Percentiles rank a stretch among this genome's conserved stretches.
These are phyloP conservation scores for Schizopygopsis pylzovi DNA, from an alignment of 2,797 vertebrate species.

Conservation along the genomic window DNA sequence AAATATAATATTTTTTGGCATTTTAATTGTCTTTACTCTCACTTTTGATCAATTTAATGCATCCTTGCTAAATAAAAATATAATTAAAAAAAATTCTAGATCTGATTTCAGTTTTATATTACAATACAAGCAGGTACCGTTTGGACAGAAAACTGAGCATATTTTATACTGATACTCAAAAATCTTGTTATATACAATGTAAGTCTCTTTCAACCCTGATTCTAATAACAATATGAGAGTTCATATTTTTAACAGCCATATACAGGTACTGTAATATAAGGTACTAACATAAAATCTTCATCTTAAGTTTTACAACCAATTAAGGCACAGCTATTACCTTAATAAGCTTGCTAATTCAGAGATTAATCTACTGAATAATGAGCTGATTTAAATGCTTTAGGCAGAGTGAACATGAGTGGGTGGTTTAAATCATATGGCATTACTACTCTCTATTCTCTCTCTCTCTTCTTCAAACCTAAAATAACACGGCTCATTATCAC, in stretches of 20 bases:
- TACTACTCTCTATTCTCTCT: slow-evolving; percentile 15
- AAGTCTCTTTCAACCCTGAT: neutral
- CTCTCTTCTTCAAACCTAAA: slow-evolving; percentile 9
- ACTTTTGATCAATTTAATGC: neutral
- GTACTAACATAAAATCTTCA: slow-evolving; percentile 8
- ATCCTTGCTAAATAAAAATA: neutral
- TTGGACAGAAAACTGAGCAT: neutral
- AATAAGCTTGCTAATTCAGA: slow-evolving; percentile 29
- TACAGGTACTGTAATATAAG: neutral
- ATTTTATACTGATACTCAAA: neutral
- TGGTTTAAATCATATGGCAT: slow-evolving; percentile 19
- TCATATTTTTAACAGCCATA: neutral
- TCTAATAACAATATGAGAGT: neutral
- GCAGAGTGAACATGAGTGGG: slow-evolving; percentile 23
- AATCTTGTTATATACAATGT: neutral
- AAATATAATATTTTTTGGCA: neutral
- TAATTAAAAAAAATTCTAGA: neutral
- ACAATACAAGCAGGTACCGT: neutral
- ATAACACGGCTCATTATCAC: slow-evolving; percentile 24
- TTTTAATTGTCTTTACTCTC: neutral
- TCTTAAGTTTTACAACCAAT: slow-evolving; percentile 26
- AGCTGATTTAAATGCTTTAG: slow-evolving; percentile 25
- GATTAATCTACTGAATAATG: slow-evolving; percentile 31
- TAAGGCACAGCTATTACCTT: slow-evolving; percentile 25
- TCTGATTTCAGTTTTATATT: neutral